Percentiles rank a stretch among this genome's conserved stretches.
Evolutionary conservation across 2,113 vertebrate genomes (phyloP).

Genomic region (Seriola aureovittata): DNA sequence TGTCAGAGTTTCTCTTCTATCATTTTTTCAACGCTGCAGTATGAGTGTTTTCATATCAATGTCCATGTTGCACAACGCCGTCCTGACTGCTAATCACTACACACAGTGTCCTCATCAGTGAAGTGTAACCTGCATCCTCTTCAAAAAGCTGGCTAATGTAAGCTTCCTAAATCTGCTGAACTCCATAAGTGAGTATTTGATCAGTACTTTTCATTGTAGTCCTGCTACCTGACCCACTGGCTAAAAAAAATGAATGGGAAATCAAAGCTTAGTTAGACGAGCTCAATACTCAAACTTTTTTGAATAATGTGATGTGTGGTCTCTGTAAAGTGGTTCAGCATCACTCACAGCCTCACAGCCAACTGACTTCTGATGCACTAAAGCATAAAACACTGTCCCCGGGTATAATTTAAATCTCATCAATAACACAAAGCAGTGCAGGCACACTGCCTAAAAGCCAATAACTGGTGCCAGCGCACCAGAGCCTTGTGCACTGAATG

Average conservation of each 20-base stretch:
- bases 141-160: background rate
- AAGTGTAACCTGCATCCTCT: background rate
- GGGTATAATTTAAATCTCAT: constrained; percentile 74
- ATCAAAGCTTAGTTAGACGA: constrained; percentile 60
- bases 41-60: background rate
- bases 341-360: constrained; percentile 62
- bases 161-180: constrained; percentile 36
- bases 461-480: constrained; percentile 58
- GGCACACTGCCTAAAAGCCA: constrained; percentile 72
- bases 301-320: constrained; percentile 59
- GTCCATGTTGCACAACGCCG: background rate
- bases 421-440: constrained; percentile 72
- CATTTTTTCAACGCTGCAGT: background rate
- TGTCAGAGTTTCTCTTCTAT: background rate
- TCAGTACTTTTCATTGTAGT: constrained; percentile 28
- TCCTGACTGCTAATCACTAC: background rate
- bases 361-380: constrained; percentile 64
- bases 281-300: constrained; percentile 61
- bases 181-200: constrained; percentile 11
- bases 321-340: constrained; percentile 56
- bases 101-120: background rate
- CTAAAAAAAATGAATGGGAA: constrained; percentile 60
- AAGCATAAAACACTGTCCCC: constrained; percentile 70
- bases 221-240: constrained; percentile 33
- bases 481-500: constrained; percentile 34